Percentiles rank a stretch among this genome's conserved stretches.
Conservation (phyloP, 2,888 invertebrate genomes). For the Latrodectus hesperus region DNA sequence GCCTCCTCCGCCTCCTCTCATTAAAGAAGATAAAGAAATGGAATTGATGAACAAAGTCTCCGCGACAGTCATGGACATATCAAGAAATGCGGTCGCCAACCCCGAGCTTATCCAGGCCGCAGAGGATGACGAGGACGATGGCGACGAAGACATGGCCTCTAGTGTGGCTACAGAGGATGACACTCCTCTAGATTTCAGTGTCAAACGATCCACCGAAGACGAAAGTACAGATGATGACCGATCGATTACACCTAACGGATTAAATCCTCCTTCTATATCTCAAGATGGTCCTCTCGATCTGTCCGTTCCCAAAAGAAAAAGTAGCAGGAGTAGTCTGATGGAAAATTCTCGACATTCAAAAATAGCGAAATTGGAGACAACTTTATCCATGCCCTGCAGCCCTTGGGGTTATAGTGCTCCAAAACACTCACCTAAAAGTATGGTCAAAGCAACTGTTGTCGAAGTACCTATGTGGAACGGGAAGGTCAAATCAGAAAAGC, state of each 20-base stretch:
- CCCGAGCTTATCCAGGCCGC: constrained; percentile 57
- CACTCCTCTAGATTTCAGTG: constrained; percentile 82
- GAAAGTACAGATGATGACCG: constrained; percentile 57
- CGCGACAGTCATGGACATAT: constrained; percentile 72
- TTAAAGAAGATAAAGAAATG: constrained; percentile 31
- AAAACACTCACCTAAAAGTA: constrained; percentile 50
- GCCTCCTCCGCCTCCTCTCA: constrained; percentile 10
- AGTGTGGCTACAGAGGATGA: constrained; percentile 54
- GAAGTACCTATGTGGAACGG: constrained; percentile 67
- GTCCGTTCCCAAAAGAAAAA: constrained; percentile 79
- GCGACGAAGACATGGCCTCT: constrained; percentile 42
- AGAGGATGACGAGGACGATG: constrained; percentile 61
- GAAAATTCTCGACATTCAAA: constrained; percentile 44
- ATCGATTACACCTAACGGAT: constrained; percentile 76
- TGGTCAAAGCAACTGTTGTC: constrained; percentile 43
- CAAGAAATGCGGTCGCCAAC: constrained; percentile 60
- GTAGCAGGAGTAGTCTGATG: background rate
- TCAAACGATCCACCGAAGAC: constrained; percentile 78
- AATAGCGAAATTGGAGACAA: constrained; percentile 54
- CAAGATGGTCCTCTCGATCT: constrained; percentile 85
- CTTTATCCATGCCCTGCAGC: constrained; percentile 61
- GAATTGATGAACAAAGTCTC: constrained; percentile 41
- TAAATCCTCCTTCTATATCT: constrained; percentile 80
- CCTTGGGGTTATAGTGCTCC: constrained; percentile 69
- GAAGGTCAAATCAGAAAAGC: constrained; percentile 63